A percentile compares a stretch with the other conserved stretches of the same genome.
Evolutionary conservation across 2,113 vertebrate genomes (phyloP).

Genomic region (Brachypteracias leptosomus): DNA sequence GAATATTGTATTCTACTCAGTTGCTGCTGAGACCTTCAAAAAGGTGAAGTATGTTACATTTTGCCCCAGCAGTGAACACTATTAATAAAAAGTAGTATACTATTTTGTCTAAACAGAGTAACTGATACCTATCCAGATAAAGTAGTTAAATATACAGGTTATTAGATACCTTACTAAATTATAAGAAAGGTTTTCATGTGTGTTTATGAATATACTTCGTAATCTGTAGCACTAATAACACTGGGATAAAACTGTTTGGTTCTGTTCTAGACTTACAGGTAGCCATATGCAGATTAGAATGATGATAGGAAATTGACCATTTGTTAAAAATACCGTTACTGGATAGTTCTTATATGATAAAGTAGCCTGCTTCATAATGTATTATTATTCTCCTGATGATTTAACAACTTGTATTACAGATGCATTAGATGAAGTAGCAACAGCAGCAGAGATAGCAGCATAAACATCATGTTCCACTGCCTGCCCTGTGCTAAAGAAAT

Average conservation of each 20-base stretch:
- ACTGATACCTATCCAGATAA: background rate
- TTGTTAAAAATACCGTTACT: background rate
- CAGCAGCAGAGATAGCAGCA: conserved; percentile 18
- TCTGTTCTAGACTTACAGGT: background rate
- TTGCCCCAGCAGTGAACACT: background rate
- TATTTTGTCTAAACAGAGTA: background rate
- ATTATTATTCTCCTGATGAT: background rate
- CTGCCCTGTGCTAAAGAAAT: conserved; percentile 10
- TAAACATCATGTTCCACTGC: conserved; percentile 28
- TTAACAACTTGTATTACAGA: background rate
- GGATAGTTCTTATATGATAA: background rate
- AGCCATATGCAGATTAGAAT: background rate
- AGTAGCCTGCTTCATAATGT: background rate
- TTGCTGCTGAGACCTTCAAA: background rate
- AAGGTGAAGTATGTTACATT: background rate
- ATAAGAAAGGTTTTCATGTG: background rate
- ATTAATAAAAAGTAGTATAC: no score
- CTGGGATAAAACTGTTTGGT: background rate
- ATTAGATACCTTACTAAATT: background rate
- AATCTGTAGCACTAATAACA: background rate
- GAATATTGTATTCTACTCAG: background rate
- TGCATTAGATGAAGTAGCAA: background rate
- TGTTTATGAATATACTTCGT: background rate
- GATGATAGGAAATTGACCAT: background rate
- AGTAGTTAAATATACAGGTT: background rate